Percentiles rank a stretch among this genome's conserved stretches.
phyloP scores from a whole-genome alignment of 2,888 invertebrate species.

The Lasius fuliginosus region DNA sequence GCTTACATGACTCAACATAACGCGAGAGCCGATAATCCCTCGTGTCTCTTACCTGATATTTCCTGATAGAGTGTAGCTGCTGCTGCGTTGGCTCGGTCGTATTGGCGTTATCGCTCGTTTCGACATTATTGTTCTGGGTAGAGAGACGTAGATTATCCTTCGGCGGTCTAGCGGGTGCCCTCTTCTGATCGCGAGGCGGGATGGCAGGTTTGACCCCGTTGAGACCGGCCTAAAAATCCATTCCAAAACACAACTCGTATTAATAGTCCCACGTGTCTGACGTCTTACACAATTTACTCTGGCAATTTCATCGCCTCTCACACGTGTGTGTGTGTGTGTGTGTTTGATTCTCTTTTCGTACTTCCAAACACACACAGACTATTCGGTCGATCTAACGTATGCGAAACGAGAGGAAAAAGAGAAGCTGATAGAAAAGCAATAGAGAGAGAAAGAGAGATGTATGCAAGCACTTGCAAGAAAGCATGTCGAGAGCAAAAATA shows the following conservation, averaged over 20 bases:
- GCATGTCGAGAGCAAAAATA: slow-evolving; percentile 18
- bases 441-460: neutral
- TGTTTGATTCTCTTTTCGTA: neutral
- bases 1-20: slow-evolving; percentile 37
- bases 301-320: slow-evolving; percentile 12
- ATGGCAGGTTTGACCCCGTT: slow-evolving; percentile 88
- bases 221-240: slow-evolving; percentile 83
- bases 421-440: slow-evolving; percentile 11
- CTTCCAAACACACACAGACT: slow-evolving; percentile 9
- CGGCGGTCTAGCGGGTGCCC: slow-evolving; percentile 89
- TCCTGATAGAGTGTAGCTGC: slow-evolving; percentile 96
- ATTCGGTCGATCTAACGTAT: neutral
- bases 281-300: slow-evolving; percentile 35
- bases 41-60: slow-evolving; percentile 92
- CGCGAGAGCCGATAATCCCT: neutral
- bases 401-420: slow-evolving; percentile 8
- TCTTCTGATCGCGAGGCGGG: slow-evolving; percentile 90
- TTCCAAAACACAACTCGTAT: slow-evolving; percentile 69
- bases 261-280: slow-evolving; percentile 59
- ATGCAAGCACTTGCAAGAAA: slow-evolving; percentile 50
- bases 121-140: slow-evolving; percentile 87
- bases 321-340: slow-evolving; percentile 1
- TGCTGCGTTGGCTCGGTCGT: slow-evolving; percentile 92
- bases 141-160: slow-evolving; percentile 89
- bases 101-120: slow-evolving; percentile 86